Evolutionary conservation across 2,888 invertebrate species (phyloP), one percentile per base, ranked within the genome.

Genomic region (Aleiodes alternator): DNA sequence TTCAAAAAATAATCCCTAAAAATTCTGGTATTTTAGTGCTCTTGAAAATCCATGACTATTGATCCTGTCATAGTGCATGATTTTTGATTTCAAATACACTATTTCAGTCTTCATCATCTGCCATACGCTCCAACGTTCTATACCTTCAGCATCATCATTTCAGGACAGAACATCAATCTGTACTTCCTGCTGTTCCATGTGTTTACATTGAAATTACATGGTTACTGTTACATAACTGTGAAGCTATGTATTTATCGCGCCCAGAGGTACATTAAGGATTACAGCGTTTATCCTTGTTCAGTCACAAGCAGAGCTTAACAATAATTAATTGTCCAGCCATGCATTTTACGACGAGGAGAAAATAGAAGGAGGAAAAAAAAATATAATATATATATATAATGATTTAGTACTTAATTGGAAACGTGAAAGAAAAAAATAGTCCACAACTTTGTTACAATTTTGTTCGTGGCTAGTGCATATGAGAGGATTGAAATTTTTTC

Each of bases 181-280:
- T 23, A 51, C 69, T 69, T 74, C 59, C 57, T 31, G 51, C 57
- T 69, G 29, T 16, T 69, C 29, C 61, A 69, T 59, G 59, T 69
- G 69, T 74, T 69, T 61, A 74, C 59, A 74, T 74, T 51, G 53
- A 69, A 74, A 74, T 74, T 61, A 74, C 74, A 51, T 34, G 53
- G 69, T 50, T 43, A 64, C 43, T 23, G 64, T 43, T 16, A 48
- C 64, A 53, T 31, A 51, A 43, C 69, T 64, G 64, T 16, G 29
- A 53, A 74, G 31, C 59, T 69, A 50, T 38, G 51, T 43, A 70
- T 74, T 69, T 74, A 74, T 69, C 48, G 53, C 61, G 38, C 64
- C 64, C 43, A 3, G 23, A 9, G 64, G 64, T 16, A 64, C 48
- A 64, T 64, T 64, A 64, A 23, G 64, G 64, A 64, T 38, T 38